A percentile compares a stretch with the other conserved stretches of the same genome.
These are phyloP conservation scores for Cosmia pyralina DNA, from an alignment of 2,888 invertebrate species.

Conservation along the genomic window DNA sequence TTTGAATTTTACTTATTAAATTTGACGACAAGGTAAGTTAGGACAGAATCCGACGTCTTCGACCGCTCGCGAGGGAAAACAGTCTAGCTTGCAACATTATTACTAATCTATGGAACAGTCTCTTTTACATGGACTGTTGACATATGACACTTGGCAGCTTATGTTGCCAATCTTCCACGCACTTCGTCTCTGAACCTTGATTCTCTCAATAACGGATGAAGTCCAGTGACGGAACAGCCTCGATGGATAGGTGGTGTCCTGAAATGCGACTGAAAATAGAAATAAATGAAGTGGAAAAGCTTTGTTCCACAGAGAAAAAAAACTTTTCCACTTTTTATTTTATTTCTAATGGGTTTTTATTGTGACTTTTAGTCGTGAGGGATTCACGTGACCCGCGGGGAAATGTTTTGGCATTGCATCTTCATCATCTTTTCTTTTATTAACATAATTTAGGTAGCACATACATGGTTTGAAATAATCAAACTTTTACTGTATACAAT, in stretches of 20 bases:
- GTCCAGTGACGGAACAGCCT: background rate
- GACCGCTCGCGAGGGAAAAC: too few relatives aligned
- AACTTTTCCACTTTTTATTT: too few relatives aligned
- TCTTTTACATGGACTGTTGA: conserved; percentile 10
- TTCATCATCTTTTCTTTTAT: background rate
- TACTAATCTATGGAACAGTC: too few relatives aligned
- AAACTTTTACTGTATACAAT: background rate
- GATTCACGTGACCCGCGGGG: background rate
- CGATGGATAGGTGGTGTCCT: background rate
- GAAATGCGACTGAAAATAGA: background rate
- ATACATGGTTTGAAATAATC: background rate
- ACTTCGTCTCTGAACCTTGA: background rate
- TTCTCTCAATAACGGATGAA: background rate
- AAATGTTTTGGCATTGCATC: background rate
- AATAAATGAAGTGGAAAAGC: too few relatives aligned
- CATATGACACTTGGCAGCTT: background rate
- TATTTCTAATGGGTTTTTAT: background rate
- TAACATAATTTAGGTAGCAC: background rate
- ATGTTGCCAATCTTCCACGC: background rate
- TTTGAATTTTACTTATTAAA: background rate
- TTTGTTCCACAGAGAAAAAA: too few relatives aligned
- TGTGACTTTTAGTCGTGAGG: too few relatives aligned
- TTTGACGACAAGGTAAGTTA: too few relatives aligned
- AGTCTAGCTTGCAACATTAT: too few relatives aligned
- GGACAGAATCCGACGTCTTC: too few relatives aligned